Base-by-base conservation (phyloP, 2,797 vertebrate genomes). In the Gallinago nigripennis region DNA sequence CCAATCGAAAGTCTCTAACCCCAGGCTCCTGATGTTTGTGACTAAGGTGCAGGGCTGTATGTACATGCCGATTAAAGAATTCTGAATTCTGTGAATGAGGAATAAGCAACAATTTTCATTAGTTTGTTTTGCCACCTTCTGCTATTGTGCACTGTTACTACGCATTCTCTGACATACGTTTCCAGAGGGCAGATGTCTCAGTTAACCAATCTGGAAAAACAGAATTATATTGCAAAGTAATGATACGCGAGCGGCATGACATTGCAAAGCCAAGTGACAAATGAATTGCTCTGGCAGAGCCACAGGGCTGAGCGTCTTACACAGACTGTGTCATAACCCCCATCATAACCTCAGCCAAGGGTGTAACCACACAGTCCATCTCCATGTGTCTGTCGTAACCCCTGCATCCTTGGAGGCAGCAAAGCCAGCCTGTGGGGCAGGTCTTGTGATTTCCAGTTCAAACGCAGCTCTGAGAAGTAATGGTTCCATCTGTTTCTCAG, bases 241-340 rank as follows among this genome's bases (percentile, higher is more conserved):
- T 17, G 39, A 19, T 4, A 12, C 1, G 1, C 0, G 3, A 58
- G 53, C 0, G 0, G 65, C 4, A 4, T 9, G 45, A 39, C 56
- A 15, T 4, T 19, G 56, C 33, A 17, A 25, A 54, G 39, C 30
- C 11, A 20, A 33, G 57, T 53, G 72, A 79, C 56, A 64, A 33
- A 48, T 20, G 24, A 58, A n/a, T 25, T 1, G 1, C 50, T 50
- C 3, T 3, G n/a, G 48, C 35, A 56, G 57, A 56, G 60, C 37
- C 72, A 6, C 1, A 24, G 60, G 60, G 18, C 65, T 19, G 35
- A 39, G 46, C 1, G 3, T n/a, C 45, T 39, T n/a, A 41, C 4
- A 4, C 11, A 14, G 6, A 16, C 60, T 64, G 53, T 50, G 56
- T 14, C 58, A 9, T 31, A 54, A 56, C 48, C 61, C 31, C 14